These are phyloP conservation scores for Orthonychiurus folsomi DNA, from an alignment of 2,888 invertebrate species.

Conservation along the genomic window DNA sequence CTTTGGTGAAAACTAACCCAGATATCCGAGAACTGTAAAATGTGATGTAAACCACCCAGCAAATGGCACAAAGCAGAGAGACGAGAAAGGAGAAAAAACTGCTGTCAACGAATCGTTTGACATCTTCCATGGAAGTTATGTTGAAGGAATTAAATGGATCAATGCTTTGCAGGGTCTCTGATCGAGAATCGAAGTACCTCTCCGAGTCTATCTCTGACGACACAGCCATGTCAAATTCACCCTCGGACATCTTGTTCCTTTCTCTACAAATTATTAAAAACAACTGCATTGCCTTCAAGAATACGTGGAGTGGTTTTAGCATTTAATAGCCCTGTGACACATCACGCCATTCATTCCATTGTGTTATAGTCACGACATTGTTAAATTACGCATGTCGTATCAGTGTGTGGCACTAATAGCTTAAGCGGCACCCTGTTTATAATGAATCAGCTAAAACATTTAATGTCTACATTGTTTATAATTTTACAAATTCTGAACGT, in stretches of 20 bases:
- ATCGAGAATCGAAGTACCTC: not conserved
- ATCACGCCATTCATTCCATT: too few species aligned
- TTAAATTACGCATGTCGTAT: not conserved
- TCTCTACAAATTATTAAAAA: not conserved
- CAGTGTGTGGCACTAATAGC: too few species aligned
- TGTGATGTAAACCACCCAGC: slow-evolving; percentile 88
- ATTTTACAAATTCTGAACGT: too few species aligned
- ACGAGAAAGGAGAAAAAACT: slow-evolving; percentile 67
- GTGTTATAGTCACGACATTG: not conserved
- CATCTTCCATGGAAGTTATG: slow-evolving; percentile 18
- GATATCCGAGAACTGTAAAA: slow-evolving; percentile 90
- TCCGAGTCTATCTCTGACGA: not conserved
- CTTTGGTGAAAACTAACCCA: slow-evolving; percentile 78
- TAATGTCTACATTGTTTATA: too few species aligned
- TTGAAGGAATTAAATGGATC: slow-evolving; percentile 4
- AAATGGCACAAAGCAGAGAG: slow-evolving; percentile 70
- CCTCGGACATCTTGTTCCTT: too few species aligned
- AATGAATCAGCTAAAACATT: too few species aligned
- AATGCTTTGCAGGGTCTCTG: slow-evolving; percentile 2
- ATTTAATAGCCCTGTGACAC: too few species aligned
- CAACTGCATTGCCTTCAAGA: not conserved
- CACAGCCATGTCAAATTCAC: too few species aligned
- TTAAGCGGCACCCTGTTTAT: too few species aligned
- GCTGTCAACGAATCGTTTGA: slow-evolving; percentile 55
- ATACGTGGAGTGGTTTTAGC: too few species aligned